Evolutionary conservation across 2,113 vertebrate genomes (phyloP).

Genomic region (Ciconia boyciana): DNA sequence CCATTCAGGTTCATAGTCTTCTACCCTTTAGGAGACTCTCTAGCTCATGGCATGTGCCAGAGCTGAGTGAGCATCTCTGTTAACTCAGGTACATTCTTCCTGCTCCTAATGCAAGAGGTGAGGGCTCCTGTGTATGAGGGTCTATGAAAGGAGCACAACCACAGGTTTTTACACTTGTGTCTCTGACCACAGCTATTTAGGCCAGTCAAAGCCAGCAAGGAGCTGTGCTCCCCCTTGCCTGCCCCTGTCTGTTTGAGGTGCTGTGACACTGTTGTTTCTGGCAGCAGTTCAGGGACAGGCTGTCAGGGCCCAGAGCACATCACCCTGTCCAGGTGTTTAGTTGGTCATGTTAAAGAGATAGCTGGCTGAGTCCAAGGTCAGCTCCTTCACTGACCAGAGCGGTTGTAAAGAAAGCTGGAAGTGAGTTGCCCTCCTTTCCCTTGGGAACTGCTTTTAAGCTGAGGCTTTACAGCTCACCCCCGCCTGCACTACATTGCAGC

Average conservation of each 20-base stretch:
- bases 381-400: not conserved
- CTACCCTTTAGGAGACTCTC: not conserved
- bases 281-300: not conserved
- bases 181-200: not conserved
- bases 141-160: not conserved
- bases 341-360: not conserved
- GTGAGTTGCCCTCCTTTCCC: not conserved
- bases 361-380: not conserved
- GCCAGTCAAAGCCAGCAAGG: not conserved
- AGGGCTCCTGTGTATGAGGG: not conserved
- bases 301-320: not conserved
- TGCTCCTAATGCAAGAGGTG: not conserved
- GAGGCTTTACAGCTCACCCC: accelerated
- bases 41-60: not conserved
- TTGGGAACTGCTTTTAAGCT: not conserved
- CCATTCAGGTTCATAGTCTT: not conserved
- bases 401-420: not conserved
- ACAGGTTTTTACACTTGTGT: not conserved
- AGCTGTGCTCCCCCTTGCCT: not conserved
- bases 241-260: not conserved
- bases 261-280: not conserved
- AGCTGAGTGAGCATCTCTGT: not conserved
- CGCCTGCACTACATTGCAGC: accelerated
- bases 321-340: not conserved
- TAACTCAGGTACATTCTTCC: not conserved